Percentiles rank a stretch among this genome's conserved stretches.
Evolutionary conservation across 2,113 vertebrate genomes (phyloP).

Genomic region (Furnarius figulus): DNA sequence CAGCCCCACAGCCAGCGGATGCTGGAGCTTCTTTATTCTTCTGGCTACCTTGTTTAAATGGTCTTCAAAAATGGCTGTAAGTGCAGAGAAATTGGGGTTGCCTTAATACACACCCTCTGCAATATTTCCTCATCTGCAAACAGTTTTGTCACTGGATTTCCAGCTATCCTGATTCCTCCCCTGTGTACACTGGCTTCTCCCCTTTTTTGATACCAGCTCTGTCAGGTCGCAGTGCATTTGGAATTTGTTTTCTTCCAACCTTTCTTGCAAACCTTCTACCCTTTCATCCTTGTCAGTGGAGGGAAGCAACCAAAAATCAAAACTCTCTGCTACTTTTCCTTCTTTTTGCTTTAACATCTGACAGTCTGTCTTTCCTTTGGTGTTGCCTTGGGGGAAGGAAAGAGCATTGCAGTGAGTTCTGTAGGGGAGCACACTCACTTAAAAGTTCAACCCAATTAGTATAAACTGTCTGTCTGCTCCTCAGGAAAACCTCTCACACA

Average conservation of each 20-base stretch:
- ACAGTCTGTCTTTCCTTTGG: neutral
- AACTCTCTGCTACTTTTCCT: neutral
- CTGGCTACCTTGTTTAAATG: neutral
- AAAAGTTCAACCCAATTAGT: neutral
- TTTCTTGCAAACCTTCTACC: neutral
- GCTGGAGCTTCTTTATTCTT: neutral
- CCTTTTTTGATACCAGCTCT: neutral
- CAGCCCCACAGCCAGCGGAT: fast-evolving
- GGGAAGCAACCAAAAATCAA: neutral
- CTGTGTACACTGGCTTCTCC: neutral
- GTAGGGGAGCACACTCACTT: neutral
- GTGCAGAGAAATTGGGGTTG: neutral
- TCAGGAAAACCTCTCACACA: neutral
- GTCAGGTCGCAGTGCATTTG: neutral
- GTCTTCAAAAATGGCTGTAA: neutral
- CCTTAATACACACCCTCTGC: neutral
- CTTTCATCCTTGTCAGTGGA: neutral
- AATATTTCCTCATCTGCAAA: neutral
- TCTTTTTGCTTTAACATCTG: neutral
- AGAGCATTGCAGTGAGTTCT: neutral
- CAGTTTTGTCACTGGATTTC: neutral
- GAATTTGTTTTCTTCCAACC: neutral
- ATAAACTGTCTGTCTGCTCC: neutral
- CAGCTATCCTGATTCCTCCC: neutral
- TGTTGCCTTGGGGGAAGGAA: neutral